A percentile compares a stretch with the other conserved stretches of the same genome.
Evolutionary conservation across 1,140 invertebrate species (phyloP).

Genomic region (Cyphomyrmex costatus): DNA sequence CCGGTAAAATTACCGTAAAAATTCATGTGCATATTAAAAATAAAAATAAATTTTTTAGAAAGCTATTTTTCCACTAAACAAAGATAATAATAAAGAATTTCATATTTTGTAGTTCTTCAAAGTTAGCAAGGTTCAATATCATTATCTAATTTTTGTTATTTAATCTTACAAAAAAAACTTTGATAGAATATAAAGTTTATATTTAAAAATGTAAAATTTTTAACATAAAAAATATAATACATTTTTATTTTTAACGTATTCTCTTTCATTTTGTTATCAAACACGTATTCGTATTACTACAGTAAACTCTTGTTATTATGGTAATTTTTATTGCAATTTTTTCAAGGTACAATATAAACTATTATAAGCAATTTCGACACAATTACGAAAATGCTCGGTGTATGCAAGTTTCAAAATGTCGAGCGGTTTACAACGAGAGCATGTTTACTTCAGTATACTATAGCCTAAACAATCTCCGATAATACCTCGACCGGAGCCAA

Average conservation of each 20-base stretch:
- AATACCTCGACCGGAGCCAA: slow-evolving; percentile 69
- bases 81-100: neutral
- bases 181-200: neutral
- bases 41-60: neutral
- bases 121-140: neutral
- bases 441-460: slow-evolving; percentile 59
- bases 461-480: slow-evolving; percentile 64
- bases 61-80: neutral
- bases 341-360: slow-evolving; percentile 5
- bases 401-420: slow-evolving; percentile 66
- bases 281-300: neutral
- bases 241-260: neutral
- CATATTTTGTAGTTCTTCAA: neutral
- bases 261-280: neutral
- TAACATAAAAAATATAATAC: neutral
- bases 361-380: slow-evolving; percentile 45
- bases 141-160: neutral
- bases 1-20: neutral
- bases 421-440: slow-evolving; percentile 38
- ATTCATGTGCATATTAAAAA: neutral
- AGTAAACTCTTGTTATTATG: neutral
- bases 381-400: slow-evolving; percentile 12
- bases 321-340: neutral
- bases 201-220: neutral
- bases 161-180: neutral